Conservation (phyloP, 2,113 vertebrate genomes). For the Semnornis frantzii region DNA sequence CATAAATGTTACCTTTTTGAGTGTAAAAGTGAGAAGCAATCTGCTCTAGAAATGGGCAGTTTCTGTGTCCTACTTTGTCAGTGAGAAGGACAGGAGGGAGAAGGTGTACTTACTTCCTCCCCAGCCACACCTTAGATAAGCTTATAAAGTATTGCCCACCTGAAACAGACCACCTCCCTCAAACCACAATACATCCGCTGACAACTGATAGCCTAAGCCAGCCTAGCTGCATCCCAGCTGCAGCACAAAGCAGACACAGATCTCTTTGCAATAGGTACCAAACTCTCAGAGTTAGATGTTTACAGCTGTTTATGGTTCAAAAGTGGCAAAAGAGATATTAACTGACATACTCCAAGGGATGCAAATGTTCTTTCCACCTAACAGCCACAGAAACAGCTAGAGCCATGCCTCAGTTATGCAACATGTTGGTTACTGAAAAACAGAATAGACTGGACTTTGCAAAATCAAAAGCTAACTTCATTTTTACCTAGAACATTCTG, state of each 20-base stretch:
- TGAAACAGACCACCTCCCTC: neutral
- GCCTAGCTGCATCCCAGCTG: neutral
- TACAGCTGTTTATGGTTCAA: neutral
- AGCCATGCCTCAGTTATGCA: neutral
- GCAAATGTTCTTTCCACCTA: neutral
- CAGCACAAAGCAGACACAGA: neutral
- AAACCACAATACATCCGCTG: accelerated
- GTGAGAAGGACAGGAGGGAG: neutral
- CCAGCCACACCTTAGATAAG: neutral
- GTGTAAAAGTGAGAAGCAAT: neutral
- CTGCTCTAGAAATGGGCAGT: neutral
- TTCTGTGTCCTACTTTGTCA: neutral
- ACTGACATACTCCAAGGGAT: neutral
- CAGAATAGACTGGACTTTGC: neutral
- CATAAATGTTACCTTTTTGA: neutral
- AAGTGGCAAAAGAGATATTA: neutral
- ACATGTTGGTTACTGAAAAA: neutral
- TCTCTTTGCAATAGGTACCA: neutral
- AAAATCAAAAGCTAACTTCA: neutral
- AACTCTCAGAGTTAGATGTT: accelerated
- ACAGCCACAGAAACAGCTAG: neutral
- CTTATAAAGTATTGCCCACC: neutral
- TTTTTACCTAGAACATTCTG: neutral
- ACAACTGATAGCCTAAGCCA: neutral
- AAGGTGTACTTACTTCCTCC: neutral